These are phyloP conservation scores for Urocitellus parryii DNA, from an alignment of 2,113 vertebrate genomes.

Conservation along the genomic window DNA sequence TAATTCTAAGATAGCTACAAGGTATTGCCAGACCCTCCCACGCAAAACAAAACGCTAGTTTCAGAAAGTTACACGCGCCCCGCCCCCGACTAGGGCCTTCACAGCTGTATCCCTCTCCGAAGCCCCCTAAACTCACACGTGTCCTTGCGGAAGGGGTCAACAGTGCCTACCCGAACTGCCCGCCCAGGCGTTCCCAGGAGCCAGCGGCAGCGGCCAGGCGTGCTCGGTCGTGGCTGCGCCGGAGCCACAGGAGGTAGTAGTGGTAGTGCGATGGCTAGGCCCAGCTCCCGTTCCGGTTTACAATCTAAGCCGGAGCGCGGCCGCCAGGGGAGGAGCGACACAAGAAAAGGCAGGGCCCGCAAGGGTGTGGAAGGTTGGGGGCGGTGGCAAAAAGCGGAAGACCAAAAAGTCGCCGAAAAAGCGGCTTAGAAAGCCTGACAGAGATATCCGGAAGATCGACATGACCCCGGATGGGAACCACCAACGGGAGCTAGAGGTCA, in stretches of 20 bases:
- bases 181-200: background rate
- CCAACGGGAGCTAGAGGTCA: fast-evolving
- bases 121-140: conserved; percentile 28
- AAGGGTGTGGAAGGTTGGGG: background rate
- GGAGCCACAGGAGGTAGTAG: background rate
- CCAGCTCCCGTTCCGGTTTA: background rate
- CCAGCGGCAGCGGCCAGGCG: background rate
- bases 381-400: conserved; percentile 39
- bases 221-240: background rate
- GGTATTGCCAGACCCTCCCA: background rate
- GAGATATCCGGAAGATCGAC: conserved; percentile 60
- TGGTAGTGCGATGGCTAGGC: background rate
- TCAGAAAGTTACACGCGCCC: conserved; percentile 35
- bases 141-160: background rate
- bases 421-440: background rate
- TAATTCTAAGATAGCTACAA: background rate
- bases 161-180: background rate
- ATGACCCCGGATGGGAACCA: conserved; percentile 68
- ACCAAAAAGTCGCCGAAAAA: conserved; percentile 52
- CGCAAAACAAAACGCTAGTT: background rate
- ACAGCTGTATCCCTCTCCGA: background rate
- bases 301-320: background rate
- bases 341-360: background rate
- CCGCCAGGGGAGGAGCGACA: background rate
- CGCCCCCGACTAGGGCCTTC: conserved; percentile 27